These are phyloP conservation scores for Drosophila arawakana DNA, from an alignment of 1,140 invertebrate species.

Conservation along the genomic window DNA sequence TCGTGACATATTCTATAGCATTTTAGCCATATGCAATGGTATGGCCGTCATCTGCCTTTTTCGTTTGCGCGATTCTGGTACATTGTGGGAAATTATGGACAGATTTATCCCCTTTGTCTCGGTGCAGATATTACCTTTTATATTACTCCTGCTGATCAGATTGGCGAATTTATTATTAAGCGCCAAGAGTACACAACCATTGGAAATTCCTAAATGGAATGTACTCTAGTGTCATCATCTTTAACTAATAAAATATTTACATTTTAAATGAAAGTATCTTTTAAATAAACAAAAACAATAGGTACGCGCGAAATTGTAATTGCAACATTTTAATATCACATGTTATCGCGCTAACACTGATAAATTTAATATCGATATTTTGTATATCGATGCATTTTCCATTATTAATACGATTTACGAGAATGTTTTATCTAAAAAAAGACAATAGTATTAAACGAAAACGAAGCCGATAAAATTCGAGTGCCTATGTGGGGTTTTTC, in stretches of 20 bases:
- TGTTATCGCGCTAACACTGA: too few species aligned
- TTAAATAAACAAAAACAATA: too few species aligned
- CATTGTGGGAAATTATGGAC: constrained; percentile 7
- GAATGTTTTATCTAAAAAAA: too few species aligned
- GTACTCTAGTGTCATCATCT: background rate
- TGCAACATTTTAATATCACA: too few species aligned
- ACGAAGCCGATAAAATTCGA: too few species aligned
- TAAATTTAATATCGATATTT: too few species aligned
- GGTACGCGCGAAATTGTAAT: too few species aligned
- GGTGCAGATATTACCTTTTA: constrained; percentile 43
- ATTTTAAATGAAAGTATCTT: too few species aligned
- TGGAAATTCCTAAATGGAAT: constrained; percentile 19
- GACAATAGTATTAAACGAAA: too few species aligned
- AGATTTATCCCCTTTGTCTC: constrained; percentile 20
- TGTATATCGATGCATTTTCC: too few species aligned
- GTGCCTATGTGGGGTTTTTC: too few species aligned
- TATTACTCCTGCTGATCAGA: constrained; percentile 27
- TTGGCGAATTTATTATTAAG: constrained; percentile 22
- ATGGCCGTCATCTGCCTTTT: constrained; percentile 43
- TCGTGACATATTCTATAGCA: constrained; percentile 27
- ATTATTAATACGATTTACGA: too few species aligned
- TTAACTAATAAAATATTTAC: background rate
- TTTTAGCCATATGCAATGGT: constrained; percentile 43
- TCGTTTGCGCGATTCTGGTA: constrained; percentile 2
- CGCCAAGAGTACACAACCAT: background rate